Conservation (phyloP, 37 sponge, comb jelly and placozoan species). For the Sycon ciliatum region DNA sequence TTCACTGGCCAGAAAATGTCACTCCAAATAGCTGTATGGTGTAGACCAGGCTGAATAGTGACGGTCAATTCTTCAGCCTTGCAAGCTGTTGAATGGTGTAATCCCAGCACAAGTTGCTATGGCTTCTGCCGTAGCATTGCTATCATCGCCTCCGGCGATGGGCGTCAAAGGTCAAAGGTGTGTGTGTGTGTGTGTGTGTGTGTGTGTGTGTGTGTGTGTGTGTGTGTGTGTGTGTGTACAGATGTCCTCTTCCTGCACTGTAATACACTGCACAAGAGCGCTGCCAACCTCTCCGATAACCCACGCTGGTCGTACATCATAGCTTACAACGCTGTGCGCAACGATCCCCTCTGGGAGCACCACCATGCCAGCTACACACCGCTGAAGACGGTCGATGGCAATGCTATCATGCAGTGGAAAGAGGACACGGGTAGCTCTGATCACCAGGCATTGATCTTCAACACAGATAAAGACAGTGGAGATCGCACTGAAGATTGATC, state of each 20-base stretch:
- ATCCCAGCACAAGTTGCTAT: no score
- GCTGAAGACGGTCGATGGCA: background rate
- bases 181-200: constrained; percentile 34
- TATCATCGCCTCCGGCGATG: no score
- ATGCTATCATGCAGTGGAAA: background rate
- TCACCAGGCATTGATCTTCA: background rate
- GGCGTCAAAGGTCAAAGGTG: no score
- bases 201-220: constrained; percentile 38
- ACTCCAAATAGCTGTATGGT: no score
- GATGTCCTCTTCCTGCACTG: constrained; percentile 12
- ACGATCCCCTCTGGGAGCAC: constrained; percentile 13
- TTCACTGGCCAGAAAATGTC: no score
- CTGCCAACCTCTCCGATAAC: background rate
- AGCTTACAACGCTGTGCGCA: constrained; percentile 6
- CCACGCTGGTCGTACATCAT: constrained; percentile 17
- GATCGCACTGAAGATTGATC: constrained; percentile 15
- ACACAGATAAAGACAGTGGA: constrained; percentile 1
- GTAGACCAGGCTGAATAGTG: no score
- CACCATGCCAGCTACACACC: constrained; percentile 2
- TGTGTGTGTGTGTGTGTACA: constrained; percentile 34
- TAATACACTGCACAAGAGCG: background rate
- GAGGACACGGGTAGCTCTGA: background rate
- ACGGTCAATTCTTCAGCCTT: no score
- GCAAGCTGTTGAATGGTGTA: no score
- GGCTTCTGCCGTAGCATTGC: no score